A percentile compares a stretch with the other conserved stretches of the same genome.
These are phyloP conservation scores for Azemiops feae DNA, from an alignment of 2,113 vertebrate species.

Conservation along the genomic window DNA sequence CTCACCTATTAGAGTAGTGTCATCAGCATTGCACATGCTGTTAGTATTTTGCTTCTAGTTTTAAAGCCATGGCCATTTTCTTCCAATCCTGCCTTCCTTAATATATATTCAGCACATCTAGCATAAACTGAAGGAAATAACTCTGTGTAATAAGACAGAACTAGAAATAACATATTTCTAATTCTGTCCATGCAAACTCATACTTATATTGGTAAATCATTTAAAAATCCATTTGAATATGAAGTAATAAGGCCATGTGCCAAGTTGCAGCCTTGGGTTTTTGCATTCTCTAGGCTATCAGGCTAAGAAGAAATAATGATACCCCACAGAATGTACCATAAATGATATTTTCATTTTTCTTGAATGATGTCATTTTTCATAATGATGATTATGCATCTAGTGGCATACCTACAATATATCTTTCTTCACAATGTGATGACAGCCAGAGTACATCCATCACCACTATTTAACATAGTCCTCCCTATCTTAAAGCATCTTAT, in stretches of 20 bases:
- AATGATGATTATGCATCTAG: neutral
- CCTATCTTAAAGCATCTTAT: neutral
- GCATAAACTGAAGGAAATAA: neutral
- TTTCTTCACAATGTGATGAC: neutral
- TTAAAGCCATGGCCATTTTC: neutral
- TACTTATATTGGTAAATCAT: neutral
- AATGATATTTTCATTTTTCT: neutral
- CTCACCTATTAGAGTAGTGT: neutral
- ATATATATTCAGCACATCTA: neutral
- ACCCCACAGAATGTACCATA: neutral
- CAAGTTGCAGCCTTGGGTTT: neutral
- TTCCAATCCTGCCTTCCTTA: neutral
- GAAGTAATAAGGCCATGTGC: neutral
- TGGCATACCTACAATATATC: neutral
- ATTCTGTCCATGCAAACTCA: neutral
- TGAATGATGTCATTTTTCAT: neutral
- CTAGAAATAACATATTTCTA: neutral
- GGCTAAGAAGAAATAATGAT: neutral
- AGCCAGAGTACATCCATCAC: neutral
- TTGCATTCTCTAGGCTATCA: neutral
- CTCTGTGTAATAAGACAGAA: neutral
- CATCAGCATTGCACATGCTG: neutral
- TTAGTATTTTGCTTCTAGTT: neutral
- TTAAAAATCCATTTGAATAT: neutral
- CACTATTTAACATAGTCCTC: neutral